phyloP scores from a whole-genome alignment of 1,140 invertebrate species.

The Zaprionus ornatus region DNA sequence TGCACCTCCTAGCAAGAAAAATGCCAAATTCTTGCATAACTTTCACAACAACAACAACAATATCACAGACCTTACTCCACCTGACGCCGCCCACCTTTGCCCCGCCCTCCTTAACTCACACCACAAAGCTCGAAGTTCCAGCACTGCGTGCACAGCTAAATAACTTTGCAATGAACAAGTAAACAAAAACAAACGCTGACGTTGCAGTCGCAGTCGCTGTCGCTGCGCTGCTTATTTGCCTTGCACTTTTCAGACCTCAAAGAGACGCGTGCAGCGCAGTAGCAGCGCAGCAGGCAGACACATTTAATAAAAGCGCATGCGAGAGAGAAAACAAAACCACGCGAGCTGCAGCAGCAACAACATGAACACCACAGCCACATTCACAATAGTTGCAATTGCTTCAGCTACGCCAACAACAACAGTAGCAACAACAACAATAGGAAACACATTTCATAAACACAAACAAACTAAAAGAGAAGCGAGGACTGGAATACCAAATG shows the following conservation, averaged over 20 bases:
- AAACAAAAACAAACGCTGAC: conserved; percentile 76
- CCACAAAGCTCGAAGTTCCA: conserved; percentile 24
- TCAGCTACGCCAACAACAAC: conserved; percentile 42
- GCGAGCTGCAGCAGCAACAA: conserved; percentile 56
- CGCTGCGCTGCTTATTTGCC: conserved; percentile 25
- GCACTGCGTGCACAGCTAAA: conserved; percentile 71
- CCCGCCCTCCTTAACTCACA: conserved; percentile 4
- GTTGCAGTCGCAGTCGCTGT: conserved; percentile 18
- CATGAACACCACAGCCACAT: conserved; percentile 41
- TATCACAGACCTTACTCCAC: conserved; percentile 6
- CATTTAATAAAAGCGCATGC: conserved; percentile 51
- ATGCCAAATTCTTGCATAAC: conserved; percentile 66
- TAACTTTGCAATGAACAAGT: conserved; percentile 80
- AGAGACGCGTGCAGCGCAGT: conserved; percentile 42
- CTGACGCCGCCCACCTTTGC: conserved; percentile 14
- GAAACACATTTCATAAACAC: conserved; percentile 51
- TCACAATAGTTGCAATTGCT: conserved; percentile 50
- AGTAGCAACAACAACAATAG: conserved; percentile 56
- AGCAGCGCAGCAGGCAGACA: conserved; percentile 17
- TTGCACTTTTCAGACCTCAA: not conserved
- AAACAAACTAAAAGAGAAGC: conserved; percentile 51
- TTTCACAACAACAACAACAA: conserved; percentile 36
- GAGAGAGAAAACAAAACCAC: conserved; percentile 72
- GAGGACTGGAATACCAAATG: conserved; percentile 10
- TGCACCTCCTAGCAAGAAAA: conserved; percentile 19